Base-by-base conservation (phyloP, 2,888 invertebrate species). In the Sinelater perroti region DNA sequence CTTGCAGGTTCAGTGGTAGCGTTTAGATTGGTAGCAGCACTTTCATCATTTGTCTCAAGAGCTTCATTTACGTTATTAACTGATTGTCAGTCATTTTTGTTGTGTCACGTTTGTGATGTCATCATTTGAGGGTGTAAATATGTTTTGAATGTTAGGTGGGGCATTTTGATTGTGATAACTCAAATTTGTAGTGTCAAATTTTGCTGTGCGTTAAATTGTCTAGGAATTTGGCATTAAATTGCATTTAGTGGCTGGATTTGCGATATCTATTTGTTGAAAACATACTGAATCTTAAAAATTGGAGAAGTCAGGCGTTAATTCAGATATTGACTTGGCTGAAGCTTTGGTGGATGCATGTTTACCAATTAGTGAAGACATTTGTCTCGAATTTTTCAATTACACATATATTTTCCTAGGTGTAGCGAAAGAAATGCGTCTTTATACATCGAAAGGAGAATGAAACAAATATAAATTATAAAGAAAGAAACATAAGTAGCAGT, bases 211-310 rank as follows among this genome's bases (percentile, higher is more conserved):
- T 20, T 38, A 20, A 20, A 20, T 38, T 38, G 20, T n/a, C 10
- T 38, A 38, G 5, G 38, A n/a, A 10, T 18, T 20, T 38, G 38
- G 18, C 20, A 8, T 38, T 38, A 38, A 5, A 20, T 10, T 5
- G 38, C 38, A 38, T 38, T 38, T 30, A 11, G 10, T 30, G 8
- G 4, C 30, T 4, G 30, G n/a, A 30, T 10, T 8, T 30, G 30
- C 30, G 30, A 38, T 20, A 20, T 11, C n/a, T 38, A 20, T 38
- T 38, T 38, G 38, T 38, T 38, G 38, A 17, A 5, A 20, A n/a
- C 20, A 20, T 38, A 38, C 38, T 38, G 38, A 20, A 38, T 38
- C 20, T 38, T 17, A 10, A 4, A 38, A 3, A n/a, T 17, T 38
- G 4, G 18, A 10, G 8, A 38, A 3, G n/a, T 17, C 20, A n/a